Evolutionary conservation across 2,797 vertebrate species (phyloP).

Genomic region (Scolopax rusticola): DNA sequence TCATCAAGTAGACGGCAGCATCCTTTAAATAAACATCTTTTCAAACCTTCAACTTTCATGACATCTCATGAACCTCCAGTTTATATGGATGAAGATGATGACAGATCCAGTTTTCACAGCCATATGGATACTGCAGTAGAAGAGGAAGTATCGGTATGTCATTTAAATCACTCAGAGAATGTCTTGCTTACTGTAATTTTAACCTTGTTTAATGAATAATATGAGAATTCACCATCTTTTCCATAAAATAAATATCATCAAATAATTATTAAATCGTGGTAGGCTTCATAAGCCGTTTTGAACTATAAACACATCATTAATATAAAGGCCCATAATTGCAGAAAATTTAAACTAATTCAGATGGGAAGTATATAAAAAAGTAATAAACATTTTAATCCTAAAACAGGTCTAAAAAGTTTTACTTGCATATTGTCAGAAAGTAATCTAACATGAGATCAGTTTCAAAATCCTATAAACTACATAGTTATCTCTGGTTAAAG

Average conservation of each 20-base stretch:
- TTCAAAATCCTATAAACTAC: not conserved
- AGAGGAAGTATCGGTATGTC: conserved; percentile 89
- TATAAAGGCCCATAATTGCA: not conserved
- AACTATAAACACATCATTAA: not conserved
- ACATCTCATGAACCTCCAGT: conserved; percentile 98
- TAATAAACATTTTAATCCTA: not conserved
- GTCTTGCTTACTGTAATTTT: not conserved
- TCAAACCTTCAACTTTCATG: conserved; percentile 97
- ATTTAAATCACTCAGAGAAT: not conserved
- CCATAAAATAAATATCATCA: not conserved
- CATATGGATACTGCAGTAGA: conserved; percentile 87
- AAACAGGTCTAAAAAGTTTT: not conserved
- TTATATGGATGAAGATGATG: conserved; percentile 98
- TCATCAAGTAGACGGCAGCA: conserved; percentile 95
- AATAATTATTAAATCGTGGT: not conserved
- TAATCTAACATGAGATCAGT: not conserved
- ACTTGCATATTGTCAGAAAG: not conserved
- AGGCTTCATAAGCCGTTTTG: not conserved
- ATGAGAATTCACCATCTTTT: not conserved
- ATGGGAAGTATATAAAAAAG: not conserved
- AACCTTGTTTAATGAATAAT: not conserved
- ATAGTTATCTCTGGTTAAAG: not conserved
- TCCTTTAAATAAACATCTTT: conserved; percentile 98
- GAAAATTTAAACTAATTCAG: not conserved
- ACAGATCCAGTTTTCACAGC: conserved; percentile 87